Base-by-base conservation (phyloP, 2,888 invertebrate genomes). In the Iselma pallidipennis region DNA sequence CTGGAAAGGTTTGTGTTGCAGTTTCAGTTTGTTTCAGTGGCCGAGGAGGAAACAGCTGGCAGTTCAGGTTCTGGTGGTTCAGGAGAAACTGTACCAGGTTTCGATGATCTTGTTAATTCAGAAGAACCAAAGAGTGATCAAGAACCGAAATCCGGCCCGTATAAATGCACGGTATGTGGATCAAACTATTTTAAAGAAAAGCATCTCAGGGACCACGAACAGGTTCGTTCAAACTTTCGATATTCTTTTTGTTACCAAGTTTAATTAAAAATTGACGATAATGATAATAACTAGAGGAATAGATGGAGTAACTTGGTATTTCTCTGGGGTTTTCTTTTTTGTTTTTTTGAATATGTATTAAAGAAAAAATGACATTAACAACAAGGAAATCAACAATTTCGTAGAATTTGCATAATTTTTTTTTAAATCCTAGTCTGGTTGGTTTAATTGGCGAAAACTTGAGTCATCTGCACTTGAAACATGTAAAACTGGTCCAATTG, bases 161-260 rank as follows among this genome's bases (percentile, higher is more conserved):
- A 64, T 49, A 64, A 64, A 50, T 64, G 64, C 48, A 64, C 64
- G 45, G 64, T 64, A 57, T 61, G 64, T 53, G 64, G 56, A 42
- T 60, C 59, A 55, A 62, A 61, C 51, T 66, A 61, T 60, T 54
- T 59, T 10, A 66, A 63, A 52, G 64, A 63, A 16, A 65, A 65
- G 56, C 62, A 57, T 48, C 60, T 66, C 53, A 57, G 64, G 49
- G 66, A 65, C 16, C 66, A 66, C 55, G 66, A 66, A 62, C 66
- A 66, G 64, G 66, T 66, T 57, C 9, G 23, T 23, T 45, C n/a
- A n/a, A n/a, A n/a, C n/a, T n/a, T n/a, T n/a, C n/a, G n/a, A n/a
- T n/a, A n/a, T n/a, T n/a, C n/a, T n/a, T n/a, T n/a, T n/a, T n/a
- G n/a, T n/a, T n/a, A n/a, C n/a, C n/a, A n/a, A n/a, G n/a, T n/a